Base-by-base conservation (phyloP, 2,113 vertebrate species). In the Rissa tridactyla region DNA sequence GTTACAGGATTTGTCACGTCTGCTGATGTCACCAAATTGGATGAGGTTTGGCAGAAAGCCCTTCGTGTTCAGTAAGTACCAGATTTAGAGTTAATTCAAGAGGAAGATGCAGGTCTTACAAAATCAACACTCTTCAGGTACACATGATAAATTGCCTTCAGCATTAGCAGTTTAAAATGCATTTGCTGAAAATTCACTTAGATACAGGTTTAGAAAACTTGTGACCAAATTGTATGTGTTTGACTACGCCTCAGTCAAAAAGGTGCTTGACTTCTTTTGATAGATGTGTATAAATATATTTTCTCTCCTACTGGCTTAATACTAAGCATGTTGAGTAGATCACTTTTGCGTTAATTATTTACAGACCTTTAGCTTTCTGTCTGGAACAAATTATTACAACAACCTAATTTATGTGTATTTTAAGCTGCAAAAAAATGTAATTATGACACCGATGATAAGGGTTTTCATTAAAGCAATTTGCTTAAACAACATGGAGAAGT, bases 41-140 rank as follows among this genome's bases (percentile, higher is more conserved):
- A 84, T 29, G 55, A 69, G 57, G 36, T 83, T 92, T 93, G 60
- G 54, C 70, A 96, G 80, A 91, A 90, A 83, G 58, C 30, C 52
- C 13, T 71, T 46, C 5, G 30, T 51, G 61, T 91, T 94, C 69
- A 82, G 32, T 60, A 97, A 93, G 80, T 77, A 57, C 22, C 65
- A 92, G 62, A 88, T 92, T 95, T 89, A 88, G 65, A 73, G 30
- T 87, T 92, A 86, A 93, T 94, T 73, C 21, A 49, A 77, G 30
- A 85, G 27, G 73, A 95, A 68, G 80, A 72, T 52, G n/a, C 46
- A 94, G 86, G 34, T 38, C 36, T 51, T 77, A 77, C 13, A 75
- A 92, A 88, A 96, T 70, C 69, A 78, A 71, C 32, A 27, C 9
- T 70, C 49, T 78, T 82, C 49, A 92, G 86, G 54, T 66, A 84